Evolutionary conservation across 2,888 invertebrate genomes (phyloP), one percentile per base, ranked within the genome.

Genomic region (Ametastegia equiseti): DNA sequence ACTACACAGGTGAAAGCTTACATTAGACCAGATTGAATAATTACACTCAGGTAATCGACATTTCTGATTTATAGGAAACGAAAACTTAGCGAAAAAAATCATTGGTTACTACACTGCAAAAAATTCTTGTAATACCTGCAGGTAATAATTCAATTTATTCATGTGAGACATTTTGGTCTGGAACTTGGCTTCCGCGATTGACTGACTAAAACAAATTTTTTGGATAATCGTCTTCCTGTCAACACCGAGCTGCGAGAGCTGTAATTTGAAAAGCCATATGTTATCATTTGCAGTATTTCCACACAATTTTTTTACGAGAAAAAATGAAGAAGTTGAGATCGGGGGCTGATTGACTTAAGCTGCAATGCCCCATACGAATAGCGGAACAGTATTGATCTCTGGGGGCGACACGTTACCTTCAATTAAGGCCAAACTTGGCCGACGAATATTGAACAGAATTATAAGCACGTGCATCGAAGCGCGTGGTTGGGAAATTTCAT

Each of bases 391-490:
- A 65, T 65, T 65, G 65, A 65, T 65, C 65, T 19, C 7, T 13
- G 36, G 13, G 33, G 65, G 36, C 65, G 65, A 36, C 65, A 65
- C 36, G 65, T 36, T 36, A 65, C 65, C 36, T 65, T 65, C 65
- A 65, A 65, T 65, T 65, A 33, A n/a, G 65, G 65, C 57, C 65
- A 65, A 65, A 65, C 65, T 65, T 30, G 15, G 19, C 57, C 13
- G 57, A 11, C 65, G 65, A 65, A 65, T 65, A 60, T 60, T 60
- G 60, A 60, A 60, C 15, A 30, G 60, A 30, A 60, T 60, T 13
- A 6, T 60, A 65, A 65, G 65, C 65, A 65, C 36, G 36, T 65
- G 65, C 65, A 65, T 36, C 11, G 57, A 36, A 65, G 65, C n/a
- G 36, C 65, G 50, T 50, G 65, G 6, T n/a, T 65, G 36, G 36